These are phyloP conservation scores for Turritopsis dohrnii DNA, from an alignment of 30 jellyfish, hydroid and myxozoan species.

Conservation along the genomic window DNA sequence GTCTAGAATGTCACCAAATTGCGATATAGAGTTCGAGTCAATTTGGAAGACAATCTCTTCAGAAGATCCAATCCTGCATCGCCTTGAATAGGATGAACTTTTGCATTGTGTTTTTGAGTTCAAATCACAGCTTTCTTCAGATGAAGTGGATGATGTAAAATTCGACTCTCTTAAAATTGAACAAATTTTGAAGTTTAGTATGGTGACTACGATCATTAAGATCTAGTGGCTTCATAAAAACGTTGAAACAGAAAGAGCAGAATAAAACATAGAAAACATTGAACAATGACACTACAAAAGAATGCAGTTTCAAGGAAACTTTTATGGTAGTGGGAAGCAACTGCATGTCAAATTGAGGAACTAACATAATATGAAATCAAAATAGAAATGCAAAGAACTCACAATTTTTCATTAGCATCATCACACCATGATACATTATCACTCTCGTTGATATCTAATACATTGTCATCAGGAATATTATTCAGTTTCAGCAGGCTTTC, in stretches of 20 bases:
- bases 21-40: constrained; percentile 59
- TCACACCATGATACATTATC: constrained; percentile 27
- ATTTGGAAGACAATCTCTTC: constrained; percentile 60
- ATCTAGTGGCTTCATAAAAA: no score
- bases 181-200: no score
- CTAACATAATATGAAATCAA: not conserved
- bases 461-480: not conserved
- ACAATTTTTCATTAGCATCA: not conserved
- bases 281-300: no score
- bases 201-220: no score
- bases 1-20: constrained; percentile 73
- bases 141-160: constrained; percentile 38
- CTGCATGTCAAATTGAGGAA: not conserved
- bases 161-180: constrained; percentile 8
- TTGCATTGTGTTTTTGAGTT: not conserved
- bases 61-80: constrained; percentile 43
- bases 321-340: no score
- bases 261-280: no score
- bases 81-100: not conserved
- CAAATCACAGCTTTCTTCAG: constrained; percentile 15
- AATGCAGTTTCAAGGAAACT: no score
- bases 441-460: not conserved
- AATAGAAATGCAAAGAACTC: not conserved
- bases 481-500: constrained; percentile 9
- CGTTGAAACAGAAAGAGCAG: no score